phyloP scores from a whole-genome alignment of 2,797 vertebrate genomes.

The Darevskia mixta region DNA sequence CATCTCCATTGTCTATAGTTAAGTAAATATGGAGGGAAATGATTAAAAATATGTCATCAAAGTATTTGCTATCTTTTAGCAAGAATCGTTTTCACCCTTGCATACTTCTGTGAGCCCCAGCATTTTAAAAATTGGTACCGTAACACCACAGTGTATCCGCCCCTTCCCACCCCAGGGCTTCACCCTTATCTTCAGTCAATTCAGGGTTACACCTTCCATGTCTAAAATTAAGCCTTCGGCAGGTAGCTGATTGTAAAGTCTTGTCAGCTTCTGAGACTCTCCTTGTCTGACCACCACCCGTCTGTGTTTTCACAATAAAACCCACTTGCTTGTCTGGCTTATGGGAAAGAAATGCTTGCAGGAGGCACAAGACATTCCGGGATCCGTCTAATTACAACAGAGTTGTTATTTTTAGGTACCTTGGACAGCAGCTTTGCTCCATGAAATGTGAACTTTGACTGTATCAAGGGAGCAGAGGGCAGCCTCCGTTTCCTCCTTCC shows the following conservation, averaged over 20 bases:
- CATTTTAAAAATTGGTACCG: not conserved
- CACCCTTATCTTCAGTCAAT: not conserved
- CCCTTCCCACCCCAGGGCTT: not conserved
- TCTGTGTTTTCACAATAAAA: not conserved
- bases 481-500: fast-evolving
- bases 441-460: not conserved
- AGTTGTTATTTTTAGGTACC: not conserved
- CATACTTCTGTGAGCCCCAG: not conserved
- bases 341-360: not conserved
- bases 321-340: not conserved
- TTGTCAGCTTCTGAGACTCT: not conserved
- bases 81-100: not conserved
- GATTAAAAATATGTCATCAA: not conserved
- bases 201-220: not conserved
- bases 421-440: fast-evolving
- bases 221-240: not conserved
- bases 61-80: not conserved
- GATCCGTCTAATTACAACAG: not conserved
- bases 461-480: fast-evolving
- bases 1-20: too few species aligned
- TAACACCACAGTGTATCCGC: too few species aligned
- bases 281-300: not conserved
- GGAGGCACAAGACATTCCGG: too few species aligned
- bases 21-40: not conserved
- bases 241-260: not conserved